Evolutionary conservation across 2,113 vertebrate genomes (phyloP), one percentile per base, ranked within the genome.

Genomic region (Scalopus aquaticus): DNA sequence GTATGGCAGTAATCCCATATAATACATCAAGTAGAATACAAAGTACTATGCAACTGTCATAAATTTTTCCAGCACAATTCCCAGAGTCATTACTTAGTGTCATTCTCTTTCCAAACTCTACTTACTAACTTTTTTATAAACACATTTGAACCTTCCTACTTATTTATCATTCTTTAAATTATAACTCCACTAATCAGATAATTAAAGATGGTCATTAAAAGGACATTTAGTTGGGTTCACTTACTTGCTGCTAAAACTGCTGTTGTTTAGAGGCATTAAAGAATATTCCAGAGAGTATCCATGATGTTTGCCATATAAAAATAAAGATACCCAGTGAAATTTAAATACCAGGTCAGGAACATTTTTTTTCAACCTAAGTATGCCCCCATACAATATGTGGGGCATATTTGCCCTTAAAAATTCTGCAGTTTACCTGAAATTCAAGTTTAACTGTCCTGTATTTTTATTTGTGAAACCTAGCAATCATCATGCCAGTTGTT

Each of bases 1-100:
- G 26, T 54, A 95, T 95, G 96, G 95, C 96, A 96, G 92, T 65
- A 82, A 90, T 96, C 94, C 88, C 88, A 46, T 92, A 78, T 85
- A 84, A 96, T 94, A 88, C 39, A 96, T 96, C 95, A 96, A 90
- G 20, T 9, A 37, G 62, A 93, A 90, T 88, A 88, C 81, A 94
- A 95, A 97, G 88, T 72, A 64, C 84, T 49, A 17, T 56, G 51
- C 17, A 37, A 90, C 77, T 69, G 72, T 95, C 90, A 94, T 90
- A 94, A 90, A 82, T 95, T 95, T 95, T 95, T 49, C 92, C 64
- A 82, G 95, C 92, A 90, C 95, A 96, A 88, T 96, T 97, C 95
- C 96, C 96, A 95, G 87, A 93, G 49, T 74, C 92, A 96, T 93
- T 93, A 90, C 94, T 97, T 92, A 78, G 79, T 95, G 93, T 88